Evolutionary conservation across 1,140 invertebrate genomes (phyloP).

Genomic region (Lordiphosa stackelbergi): DNA sequence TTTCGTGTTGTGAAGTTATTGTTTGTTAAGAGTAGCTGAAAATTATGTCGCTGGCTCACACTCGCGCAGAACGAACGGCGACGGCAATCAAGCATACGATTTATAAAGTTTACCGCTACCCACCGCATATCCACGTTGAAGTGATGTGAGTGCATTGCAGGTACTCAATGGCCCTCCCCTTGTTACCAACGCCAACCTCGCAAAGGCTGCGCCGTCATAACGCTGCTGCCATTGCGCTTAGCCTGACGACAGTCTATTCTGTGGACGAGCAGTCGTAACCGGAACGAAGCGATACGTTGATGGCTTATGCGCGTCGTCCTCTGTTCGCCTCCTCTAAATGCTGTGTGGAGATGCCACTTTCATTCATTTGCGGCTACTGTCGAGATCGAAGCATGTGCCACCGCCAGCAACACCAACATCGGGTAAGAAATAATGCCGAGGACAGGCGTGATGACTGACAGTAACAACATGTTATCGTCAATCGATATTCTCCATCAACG

Average conservation of each 20-base stretch:
- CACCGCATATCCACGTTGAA: no score
- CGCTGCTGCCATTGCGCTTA: constrained; percentile 21
- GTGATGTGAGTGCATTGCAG: constrained; percentile 37
- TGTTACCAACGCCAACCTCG: constrained; percentile 7
- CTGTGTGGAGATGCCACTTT: constrained; percentile 31
- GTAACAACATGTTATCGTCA: constrained; percentile 52
- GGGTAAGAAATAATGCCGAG: constrained; percentile 21
- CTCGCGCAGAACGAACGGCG: constrained; percentile 8
- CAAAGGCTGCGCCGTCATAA: constrained; percentile 13
- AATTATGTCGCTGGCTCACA: constrained; percentile 43
- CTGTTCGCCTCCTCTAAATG: constrained; percentile 6
- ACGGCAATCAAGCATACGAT: constrained; percentile 56
- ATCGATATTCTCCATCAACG: constrained; percentile 64
- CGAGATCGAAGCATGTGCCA: no score
- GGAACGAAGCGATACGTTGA: constrained; percentile 69
- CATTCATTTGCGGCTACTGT: constrained; percentile 58
- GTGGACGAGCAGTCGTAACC: constrained; percentile 24
- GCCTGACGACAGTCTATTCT: constrained; percentile 40
- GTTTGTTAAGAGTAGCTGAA: constrained; percentile 58
- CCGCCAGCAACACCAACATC: constrained; percentile 36
- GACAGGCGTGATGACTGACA: constrained; percentile 9
- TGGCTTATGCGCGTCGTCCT: constrained; percentile 67
- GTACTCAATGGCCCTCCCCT: neutral
- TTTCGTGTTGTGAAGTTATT: constrained; percentile 22
- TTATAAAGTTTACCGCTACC: constrained; percentile 39